These are phyloP conservation scores for Marmota flaviventris DNA, from an alignment of 2,113 vertebrate genomes.

Conservation along the genomic window DNA sequence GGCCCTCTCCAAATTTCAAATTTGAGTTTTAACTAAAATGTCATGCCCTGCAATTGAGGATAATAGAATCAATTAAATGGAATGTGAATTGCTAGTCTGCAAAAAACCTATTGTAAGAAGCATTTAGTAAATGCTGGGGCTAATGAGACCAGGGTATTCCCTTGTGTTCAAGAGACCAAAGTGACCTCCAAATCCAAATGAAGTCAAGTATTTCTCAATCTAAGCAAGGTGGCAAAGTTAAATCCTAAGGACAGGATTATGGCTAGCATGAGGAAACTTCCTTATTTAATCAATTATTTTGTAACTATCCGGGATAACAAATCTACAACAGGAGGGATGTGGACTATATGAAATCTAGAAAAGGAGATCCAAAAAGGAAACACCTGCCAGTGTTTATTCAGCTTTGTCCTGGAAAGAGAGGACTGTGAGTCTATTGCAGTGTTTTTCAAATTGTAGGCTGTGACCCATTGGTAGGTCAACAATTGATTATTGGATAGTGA, in stretches of 20 bases:
- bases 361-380: constrained; percentile 71
- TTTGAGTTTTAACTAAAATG: constrained; percentile 36
- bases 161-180: background rate
- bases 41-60: background rate
- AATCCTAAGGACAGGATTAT: background rate
- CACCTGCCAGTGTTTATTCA: constrained; percentile 71
- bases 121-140: background rate
- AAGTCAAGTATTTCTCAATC: background rate
- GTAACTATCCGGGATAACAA: background rate
- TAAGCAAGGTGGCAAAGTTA: background rate
- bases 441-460: constrained; percentile 36
- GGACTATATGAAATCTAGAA: constrained; percentile 6
- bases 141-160: background rate
- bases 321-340: background rate
- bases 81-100: background rate
- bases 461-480: constrained; percentile 11
- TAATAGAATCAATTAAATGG: constrained; percentile 20
- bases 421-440: background rate
- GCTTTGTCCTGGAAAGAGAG: background rate
- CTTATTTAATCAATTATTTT: background rate
- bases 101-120: background rate
- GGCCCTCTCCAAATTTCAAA: constrained; percentile 3
- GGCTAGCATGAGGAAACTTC: background rate
- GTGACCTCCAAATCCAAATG: background rate
- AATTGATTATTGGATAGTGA: background rate